phyloP scores from a whole-genome alignment of 2,888 invertebrate genomes.

The Hyalella azteca region DNA sequence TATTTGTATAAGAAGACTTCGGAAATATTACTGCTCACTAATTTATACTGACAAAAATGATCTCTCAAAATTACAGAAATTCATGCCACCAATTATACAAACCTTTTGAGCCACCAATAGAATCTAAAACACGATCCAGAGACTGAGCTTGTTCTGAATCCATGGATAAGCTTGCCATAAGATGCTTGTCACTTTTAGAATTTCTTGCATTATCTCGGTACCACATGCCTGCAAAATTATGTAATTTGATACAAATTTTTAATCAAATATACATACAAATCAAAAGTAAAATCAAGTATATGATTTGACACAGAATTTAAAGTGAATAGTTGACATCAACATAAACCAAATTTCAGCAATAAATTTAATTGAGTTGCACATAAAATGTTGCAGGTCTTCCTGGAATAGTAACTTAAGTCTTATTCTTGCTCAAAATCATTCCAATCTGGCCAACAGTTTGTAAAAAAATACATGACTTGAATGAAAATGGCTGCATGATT shows the following conservation, averaged over 20 bases:
- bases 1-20: not conserved
- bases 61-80: not conserved
- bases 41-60: not conserved
- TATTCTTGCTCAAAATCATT: not conserved
- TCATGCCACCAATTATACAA: not conserved
- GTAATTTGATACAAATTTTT: not conserved
- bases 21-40: not conserved
- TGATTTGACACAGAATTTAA: not conserved
- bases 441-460: not conserved
- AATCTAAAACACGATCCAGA: constrained; percentile 44
- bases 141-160: constrained; percentile 43
- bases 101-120: constrained; percentile 26
- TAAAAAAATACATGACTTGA: not conserved
- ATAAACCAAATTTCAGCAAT: no score
- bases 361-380: not conserved
- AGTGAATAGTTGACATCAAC: no score
- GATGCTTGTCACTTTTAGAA: not conserved
- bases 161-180: constrained; percentile 47
- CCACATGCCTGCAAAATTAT: constrained; percentile 41
- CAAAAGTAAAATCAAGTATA: not conserved
- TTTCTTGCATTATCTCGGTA: constrained; percentile 38
- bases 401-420: not conserved
- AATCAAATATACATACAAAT: not conserved
- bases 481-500: not conserved
- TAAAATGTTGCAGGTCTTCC: not conserved